Evolutionary conservation across 1,140 invertebrate species (phyloP).

Genomic region (Mercenaria mercenaria): DNA sequence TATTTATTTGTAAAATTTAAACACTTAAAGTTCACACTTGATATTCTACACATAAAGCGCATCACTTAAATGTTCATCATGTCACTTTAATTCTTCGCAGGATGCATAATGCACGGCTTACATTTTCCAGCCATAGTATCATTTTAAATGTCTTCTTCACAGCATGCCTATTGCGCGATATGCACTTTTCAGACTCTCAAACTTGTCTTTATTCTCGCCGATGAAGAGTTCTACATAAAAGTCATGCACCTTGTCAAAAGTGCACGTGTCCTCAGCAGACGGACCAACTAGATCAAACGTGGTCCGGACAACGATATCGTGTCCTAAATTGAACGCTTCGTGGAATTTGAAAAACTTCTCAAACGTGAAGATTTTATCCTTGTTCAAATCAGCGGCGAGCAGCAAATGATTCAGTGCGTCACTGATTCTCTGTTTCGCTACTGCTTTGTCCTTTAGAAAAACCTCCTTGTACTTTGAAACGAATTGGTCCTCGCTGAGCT

Average conservation of each 20-base stretch:
- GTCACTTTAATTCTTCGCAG: no score
- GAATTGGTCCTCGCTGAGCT: slow-evolving; percentile 44
- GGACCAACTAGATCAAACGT: slow-evolving; percentile 63
- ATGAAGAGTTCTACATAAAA: slow-evolving; percentile 60
- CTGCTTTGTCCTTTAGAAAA: slow-evolving; percentile 26
- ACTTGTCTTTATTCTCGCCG: slow-evolving; percentile 46
- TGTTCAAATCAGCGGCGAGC: slow-evolving; percentile 21
- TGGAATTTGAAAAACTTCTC: slow-evolving; percentile 66
- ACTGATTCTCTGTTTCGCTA: background rate
- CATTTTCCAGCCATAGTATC: no score
- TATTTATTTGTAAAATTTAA: no score
- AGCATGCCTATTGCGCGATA: slow-evolving; percentile 53
- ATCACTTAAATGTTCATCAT: no score
- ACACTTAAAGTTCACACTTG: no score
- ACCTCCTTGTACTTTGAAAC: background rate
- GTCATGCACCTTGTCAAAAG: slow-evolving; percentile 16
- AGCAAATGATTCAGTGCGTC: slow-evolving; percentile 31
- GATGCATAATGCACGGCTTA: no score
- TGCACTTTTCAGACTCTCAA: slow-evolving; percentile 52
- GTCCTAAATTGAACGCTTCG: slow-evolving; percentile 45
- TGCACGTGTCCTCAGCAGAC: slow-evolving; percentile 31
- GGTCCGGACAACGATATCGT: slow-evolving; percentile 50
- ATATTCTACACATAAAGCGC: no score
- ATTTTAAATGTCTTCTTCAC: background rate
- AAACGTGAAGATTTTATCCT: slow-evolving; percentile 37